Evolutionary conservation across 2,797 vertebrate genomes (phyloP), one percentile per base, ranked within the genome.

Genomic region (Malurus leucopterus): DNA sequence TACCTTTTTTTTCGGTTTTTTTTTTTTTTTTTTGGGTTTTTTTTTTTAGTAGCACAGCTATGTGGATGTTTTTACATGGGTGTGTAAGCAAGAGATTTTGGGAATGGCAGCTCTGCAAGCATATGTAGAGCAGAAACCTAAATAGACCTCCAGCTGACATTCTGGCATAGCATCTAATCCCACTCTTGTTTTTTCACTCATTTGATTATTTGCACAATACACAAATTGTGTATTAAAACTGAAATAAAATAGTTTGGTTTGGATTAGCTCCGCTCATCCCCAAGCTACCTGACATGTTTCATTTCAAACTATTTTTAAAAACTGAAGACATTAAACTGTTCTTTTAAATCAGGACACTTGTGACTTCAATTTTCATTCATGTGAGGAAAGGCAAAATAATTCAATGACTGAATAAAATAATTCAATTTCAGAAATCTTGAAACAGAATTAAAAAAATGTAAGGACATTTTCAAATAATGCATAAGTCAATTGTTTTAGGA

Each of bases 271-370:
- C 27, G 38, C 23, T 13, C 22, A 67, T 47, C 6, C 3, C 2
- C 6, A 75, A 75, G 3, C 26, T 69, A 44, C n/a, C 15, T 29
- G 49, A 20, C 7, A 2, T 1, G 9, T n/a, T 81, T 71, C 0
- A 26, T 59, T 88, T 79, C 20, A 59, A 73, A 5, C 46, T 2
- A 61, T 51, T 65, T 40, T 0, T 3, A 62, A 59, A 53, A 24
- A 53, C 12, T 29, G 22, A 12, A 55, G 13, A 19, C 2, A 21
- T 40, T 13, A 23, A 40, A 36, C 1, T 32, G 2, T 47, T 86
- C 75, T 22, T 36, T 69, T 65, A 30, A 19, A 1, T 4, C 16
- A 50, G 11, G 24, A 16, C 18, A 17, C 36, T 36, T 36, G 16
- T 13, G 3, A 10, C 8, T 23, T 69, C 29, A 36, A 27, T 17